phyloP scores from a whole-genome alignment of 2,113 vertebrate species.

The Pagrus major region DNA sequence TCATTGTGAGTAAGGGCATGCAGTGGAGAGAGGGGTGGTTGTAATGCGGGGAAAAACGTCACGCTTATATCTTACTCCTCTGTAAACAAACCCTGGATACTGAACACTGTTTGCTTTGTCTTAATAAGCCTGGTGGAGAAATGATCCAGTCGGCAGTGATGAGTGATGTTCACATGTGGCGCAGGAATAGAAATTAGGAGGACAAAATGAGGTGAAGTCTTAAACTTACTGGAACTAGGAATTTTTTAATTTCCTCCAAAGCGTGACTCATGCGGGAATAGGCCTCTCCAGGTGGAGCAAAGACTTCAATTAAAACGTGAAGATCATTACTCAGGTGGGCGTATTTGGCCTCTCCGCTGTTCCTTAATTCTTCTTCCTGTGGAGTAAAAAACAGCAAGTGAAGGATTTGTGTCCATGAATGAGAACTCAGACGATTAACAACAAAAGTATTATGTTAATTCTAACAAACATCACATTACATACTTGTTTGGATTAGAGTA shows the following conservation, averaged over 20 bases:
- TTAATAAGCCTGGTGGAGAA: slow-evolving; percentile 38
- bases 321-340: slow-evolving; percentile 97
- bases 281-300: slow-evolving; percentile 97
- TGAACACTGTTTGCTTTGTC: slow-evolving; percentile 34
- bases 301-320: slow-evolving; percentile 99
- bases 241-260: slow-evolving; percentile 99
- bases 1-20: slow-evolving; percentile 49
- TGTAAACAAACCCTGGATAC: slow-evolving; percentile 39
- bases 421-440: not conserved
- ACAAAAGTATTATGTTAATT: not conserved
- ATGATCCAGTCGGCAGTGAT: slow-evolving; percentile 33
- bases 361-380: slow-evolving; percentile 98
- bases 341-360: slow-evolving; percentile 97
- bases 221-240: slow-evolving; percentile 97
- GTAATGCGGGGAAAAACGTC: slow-evolving; percentile 40
- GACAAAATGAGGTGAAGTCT: slow-evolving; percentile 33
- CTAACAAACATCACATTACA: not conserved
- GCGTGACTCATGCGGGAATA: slow-evolving; percentile 99
- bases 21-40: not conserved
- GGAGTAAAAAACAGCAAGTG: slow-evolving; percentile 61
- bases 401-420: not conserved
- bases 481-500: not conserved
- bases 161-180: slow-evolving; percentile 3
- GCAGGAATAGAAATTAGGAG: slow-evolving; percentile 37
- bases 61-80: slow-evolving; percentile 15